These are phyloP conservation scores for Spizaetus ornatus DNA, from an alignment of 2,113 vertebrate species.

Conservation along the genomic window DNA sequence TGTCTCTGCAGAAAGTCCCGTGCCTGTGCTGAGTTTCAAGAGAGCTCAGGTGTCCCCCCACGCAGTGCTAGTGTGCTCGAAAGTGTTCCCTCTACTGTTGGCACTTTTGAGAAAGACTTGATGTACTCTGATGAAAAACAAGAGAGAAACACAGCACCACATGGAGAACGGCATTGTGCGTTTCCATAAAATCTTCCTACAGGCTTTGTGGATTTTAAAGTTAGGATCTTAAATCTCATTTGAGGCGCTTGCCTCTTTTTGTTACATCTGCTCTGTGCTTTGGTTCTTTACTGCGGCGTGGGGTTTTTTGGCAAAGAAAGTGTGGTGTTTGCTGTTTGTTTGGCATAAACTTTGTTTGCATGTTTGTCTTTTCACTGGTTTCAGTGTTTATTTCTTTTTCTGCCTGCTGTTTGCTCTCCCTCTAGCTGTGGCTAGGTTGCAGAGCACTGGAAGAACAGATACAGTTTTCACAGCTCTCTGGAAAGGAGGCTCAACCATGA, in stretches of 20 bases:
- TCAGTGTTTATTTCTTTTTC: neutral
- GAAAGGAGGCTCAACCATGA: fast-evolving
- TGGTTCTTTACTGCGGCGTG: neutral
- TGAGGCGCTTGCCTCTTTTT: neutral
- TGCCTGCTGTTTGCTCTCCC: neutral
- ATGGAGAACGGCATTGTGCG: neutral
- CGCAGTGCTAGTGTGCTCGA: fast-evolving
- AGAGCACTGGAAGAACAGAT: neutral
- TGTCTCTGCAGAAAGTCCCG: neutral
- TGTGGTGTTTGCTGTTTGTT: neutral
- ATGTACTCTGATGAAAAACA: neutral
- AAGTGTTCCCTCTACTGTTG: fast-evolving
- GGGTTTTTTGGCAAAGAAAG: neutral
- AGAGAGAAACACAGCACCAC: neutral
- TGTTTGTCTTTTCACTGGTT: neutral
- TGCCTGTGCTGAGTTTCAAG: neutral
- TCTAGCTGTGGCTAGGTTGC: neutral
- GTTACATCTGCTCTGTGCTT: neutral
- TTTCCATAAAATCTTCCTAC: neutral
- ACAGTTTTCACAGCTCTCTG: neutral
- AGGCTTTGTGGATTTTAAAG: neutral
- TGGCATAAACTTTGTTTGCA: neutral
- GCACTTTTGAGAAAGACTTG: neutral
- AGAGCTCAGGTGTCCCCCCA: neutral
- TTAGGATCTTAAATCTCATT: neutral